Percentiles rank a stretch among this genome's conserved stretches.
Conservation (phyloP, 2,113 vertebrate genomes). For the Eclectus roratus region DNA sequence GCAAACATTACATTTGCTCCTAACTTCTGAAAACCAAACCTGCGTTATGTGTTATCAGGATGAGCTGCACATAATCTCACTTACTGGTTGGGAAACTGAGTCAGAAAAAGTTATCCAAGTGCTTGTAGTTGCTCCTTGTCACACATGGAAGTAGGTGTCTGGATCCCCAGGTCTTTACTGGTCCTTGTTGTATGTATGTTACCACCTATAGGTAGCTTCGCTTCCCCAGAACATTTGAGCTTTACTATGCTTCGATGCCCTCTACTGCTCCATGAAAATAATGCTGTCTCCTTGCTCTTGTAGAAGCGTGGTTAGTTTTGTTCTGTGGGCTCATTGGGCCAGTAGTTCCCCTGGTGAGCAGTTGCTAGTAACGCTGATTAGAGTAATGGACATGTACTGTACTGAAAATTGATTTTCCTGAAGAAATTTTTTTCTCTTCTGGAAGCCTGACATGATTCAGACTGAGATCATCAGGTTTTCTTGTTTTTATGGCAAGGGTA, state of each 20-base stretch:
- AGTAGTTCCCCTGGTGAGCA: not conserved
- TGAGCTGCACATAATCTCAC: not conserved
- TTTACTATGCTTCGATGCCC: conserved; percentile 57
- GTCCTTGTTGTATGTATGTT: not conserved
- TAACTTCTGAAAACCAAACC: not conserved
- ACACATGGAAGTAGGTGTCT: not conserved
- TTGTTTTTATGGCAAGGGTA: not conserved
- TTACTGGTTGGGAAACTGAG: not conserved
- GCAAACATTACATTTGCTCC: not conserved
- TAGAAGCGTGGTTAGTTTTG: not conserved
- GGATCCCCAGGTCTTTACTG: not conserved
- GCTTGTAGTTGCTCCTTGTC: not conserved
- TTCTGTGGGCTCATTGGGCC: not conserved
- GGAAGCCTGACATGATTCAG: not conserved
- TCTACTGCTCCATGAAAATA: conserved; percentile 47
- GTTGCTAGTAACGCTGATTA: not conserved
- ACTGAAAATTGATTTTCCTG: not conserved
- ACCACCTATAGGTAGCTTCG: not conserved
- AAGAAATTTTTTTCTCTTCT: not conserved
- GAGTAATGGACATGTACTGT: not conserved
- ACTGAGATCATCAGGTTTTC: not conserved
- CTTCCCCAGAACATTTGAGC: not conserved
- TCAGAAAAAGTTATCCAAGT: not conserved
- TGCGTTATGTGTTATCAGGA: not conserved
- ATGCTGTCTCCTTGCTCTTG: not conserved